phyloP scores from a whole-genome alignment of 2,113 vertebrate genomes.

The Misgurnus mizolepis region DNA sequence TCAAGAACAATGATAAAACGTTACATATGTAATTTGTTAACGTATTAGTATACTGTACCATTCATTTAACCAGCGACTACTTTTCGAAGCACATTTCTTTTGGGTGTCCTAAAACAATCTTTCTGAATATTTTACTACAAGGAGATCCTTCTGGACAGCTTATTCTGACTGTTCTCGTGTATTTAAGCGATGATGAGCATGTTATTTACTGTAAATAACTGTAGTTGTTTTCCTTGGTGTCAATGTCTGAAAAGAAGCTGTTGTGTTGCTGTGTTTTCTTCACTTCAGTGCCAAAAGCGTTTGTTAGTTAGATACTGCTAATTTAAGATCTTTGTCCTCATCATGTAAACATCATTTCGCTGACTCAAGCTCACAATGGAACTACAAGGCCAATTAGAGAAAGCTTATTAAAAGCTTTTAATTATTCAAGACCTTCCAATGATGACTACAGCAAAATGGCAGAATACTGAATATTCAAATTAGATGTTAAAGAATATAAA shows the following conservation, averaged over 20 bases:
- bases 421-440: constrained; percentile 17
- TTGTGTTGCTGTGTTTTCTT: constrained; percentile 1
- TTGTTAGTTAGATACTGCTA: not conserved
- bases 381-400: not conserved
- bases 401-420: constrained; percentile 5
- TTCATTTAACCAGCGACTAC: not conserved
- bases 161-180: constrained; percentile 43
- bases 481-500: not conserved
- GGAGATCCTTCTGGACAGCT: not conserved
- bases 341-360: constrained; percentile 1
- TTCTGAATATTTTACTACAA: not conserved
- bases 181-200: constrained; percentile 68
- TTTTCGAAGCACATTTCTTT: not conserved
- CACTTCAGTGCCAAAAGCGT: constrained; percentile 15
- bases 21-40: not conserved
- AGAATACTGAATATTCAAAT: not conserved
- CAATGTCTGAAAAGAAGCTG: not conserved
- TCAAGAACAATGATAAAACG: not conserved
- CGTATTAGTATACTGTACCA: not conserved
- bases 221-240: constrained; percentile 17
- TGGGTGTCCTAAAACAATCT: not conserved
- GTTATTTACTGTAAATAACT: constrained; percentile 35
- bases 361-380: not conserved
- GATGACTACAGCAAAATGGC: not conserved
- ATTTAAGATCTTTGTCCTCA: constrained; percentile 8